Base-by-base conservation (phyloP, 2,113 vertebrate genomes). In the Maylandia zebra region DNA sequence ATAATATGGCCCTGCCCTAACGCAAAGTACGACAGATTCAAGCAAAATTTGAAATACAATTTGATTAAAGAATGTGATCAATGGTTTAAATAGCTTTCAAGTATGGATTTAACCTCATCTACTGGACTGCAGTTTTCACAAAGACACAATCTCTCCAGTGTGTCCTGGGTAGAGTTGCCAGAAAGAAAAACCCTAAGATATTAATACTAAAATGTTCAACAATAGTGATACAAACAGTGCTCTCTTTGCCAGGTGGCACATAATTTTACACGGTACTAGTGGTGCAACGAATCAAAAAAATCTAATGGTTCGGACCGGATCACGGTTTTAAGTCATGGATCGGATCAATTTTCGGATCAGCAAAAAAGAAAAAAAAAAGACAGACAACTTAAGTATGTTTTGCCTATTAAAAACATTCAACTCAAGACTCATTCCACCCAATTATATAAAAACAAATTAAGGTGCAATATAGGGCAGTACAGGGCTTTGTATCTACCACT, bases 371-470 rank as follows among this genome's bases (percentile, higher is more conserved):
- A 53, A n/a, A 52, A 5, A n/a, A 3, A n/a, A 27, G 1, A 22
- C 22, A 22, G 1, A 53, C 10, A 55, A 55, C 10, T 22, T 0
- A 1, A 55, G 53, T 22, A 22, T 55, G 1, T 50, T 52, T 55
- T 55, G n/a, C n/a, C 22, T 24, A 12, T 55, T 55, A 55, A 55
- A 55, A 55, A 55, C 53, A 55, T 12, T 55, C 4, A 24, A 55
- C 10, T 55, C 6, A 55, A 55, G 10, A 55, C 53, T 55, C n/a
- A 55, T 55, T 55, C 53, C 53, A 24, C 0, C 0, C n/a, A 55
- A 24, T 55, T 55, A 12, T 55, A 55, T 2, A 55, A 12, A 55
- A 55, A 24, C n/a, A 7, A 55, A 24, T 55, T 24, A 24, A 55
- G 53, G 10, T 55, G 53, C 53, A 55, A 0, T 24, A 24, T 55